These are phyloP conservation scores for Drosophila kanapiae DNA, from an alignment of 1,140 invertebrate genomes.

Conservation along the genomic window DNA sequence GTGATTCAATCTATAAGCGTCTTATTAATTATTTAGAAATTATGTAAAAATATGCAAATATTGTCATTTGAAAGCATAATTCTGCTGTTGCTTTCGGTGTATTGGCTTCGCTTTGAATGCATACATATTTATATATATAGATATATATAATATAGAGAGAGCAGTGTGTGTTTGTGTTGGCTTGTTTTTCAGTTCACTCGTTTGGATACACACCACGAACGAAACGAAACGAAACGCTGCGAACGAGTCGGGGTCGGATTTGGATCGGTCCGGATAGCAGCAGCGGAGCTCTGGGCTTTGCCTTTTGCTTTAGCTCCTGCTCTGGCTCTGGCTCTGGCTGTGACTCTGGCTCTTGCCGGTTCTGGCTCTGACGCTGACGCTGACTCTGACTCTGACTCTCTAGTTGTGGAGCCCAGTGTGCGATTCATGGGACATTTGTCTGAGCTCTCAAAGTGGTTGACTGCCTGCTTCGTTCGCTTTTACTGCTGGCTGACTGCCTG, in stretches of 20 bases:
- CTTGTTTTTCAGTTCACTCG: conserved; percentile 68
- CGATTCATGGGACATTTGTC: conserved; percentile 65
- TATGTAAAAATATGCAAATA: background rate
- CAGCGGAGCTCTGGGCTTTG: conserved; percentile 25
- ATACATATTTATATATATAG: conserved; percentile 37
- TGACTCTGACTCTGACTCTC: conserved; percentile 14
- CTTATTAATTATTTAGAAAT: background rate
- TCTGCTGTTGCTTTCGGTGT: conserved; percentile 9
- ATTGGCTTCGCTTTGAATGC: conserved; percentile 40
- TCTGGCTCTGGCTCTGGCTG: conserved; percentile 24
- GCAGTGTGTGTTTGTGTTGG: conserved; percentile 40
- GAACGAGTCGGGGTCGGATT: conserved; percentile 39
- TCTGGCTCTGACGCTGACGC: conserved; percentile 22
- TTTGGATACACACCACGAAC: conserved; percentile 61
- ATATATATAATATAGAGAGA: conserved; percentile 5
- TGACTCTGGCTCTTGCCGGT: conserved; percentile 17
- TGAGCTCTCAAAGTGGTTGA: conserved; percentile 60
- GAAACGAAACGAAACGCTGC: conserved; percentile 46
- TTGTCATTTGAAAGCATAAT: background rate
- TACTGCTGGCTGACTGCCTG: conserved; percentile 46
- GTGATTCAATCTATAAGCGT: background rate
- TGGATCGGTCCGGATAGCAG: conserved; percentile 26
- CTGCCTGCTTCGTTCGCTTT: conserved; percentile 50
- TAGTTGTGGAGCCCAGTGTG: conserved; percentile 29
- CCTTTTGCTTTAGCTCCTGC: conserved; percentile 40